Percentiles rank a stretch among this genome's conserved stretches.
Evolutionary conservation across 2,113 vertebrate species (phyloP).

Genomic region (Pteronura brasiliensis): DNA sequence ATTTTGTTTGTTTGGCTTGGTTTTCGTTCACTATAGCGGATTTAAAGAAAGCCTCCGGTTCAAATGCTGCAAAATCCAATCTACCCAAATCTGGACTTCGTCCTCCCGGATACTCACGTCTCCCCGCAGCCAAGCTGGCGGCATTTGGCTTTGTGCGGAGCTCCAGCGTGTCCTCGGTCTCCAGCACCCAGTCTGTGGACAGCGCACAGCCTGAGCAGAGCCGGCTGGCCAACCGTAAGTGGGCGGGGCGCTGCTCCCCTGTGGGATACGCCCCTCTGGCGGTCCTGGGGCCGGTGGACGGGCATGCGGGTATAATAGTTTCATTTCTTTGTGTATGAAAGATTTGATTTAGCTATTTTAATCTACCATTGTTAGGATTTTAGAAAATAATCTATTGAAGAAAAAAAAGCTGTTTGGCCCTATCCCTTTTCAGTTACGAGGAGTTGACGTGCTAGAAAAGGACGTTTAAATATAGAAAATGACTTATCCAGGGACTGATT

Average conservation of each 20-base stretch:
- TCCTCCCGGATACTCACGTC: constrained; percentile 91
- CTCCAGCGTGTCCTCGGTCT: constrained; percentile 91
- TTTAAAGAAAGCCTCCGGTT: constrained; percentile 85
- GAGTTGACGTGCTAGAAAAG: neutral
- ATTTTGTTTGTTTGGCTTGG: neutral
- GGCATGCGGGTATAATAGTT: rapidly evolving
- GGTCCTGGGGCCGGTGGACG: rapidly evolving
- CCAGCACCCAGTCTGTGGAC: constrained; percentile 91
- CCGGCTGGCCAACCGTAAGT: constrained; percentile 89
- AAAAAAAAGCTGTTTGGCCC: neutral
- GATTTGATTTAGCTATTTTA: neutral
- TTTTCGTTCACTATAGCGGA: constrained; percentile 81
- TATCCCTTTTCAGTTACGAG: neutral
- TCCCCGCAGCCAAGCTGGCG: constrained; percentile 90
- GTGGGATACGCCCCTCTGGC: neutral
- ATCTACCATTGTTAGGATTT: neutral
- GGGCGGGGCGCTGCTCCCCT: rapidly evolving
- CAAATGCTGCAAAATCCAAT: constrained; percentile 84
- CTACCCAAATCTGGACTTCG: constrained; percentile 94
- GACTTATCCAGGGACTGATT: neutral
- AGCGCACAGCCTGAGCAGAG: constrained; percentile 87
- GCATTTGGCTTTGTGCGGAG: constrained; percentile 92
- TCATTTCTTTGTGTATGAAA: neutral
- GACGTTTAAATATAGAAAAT: neutral
- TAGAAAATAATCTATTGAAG: neutral